These are phyloP conservation scores for Ormyrus pomaceus DNA, from an alignment of 2,888 invertebrate species.

Conservation along the genomic window DNA sequence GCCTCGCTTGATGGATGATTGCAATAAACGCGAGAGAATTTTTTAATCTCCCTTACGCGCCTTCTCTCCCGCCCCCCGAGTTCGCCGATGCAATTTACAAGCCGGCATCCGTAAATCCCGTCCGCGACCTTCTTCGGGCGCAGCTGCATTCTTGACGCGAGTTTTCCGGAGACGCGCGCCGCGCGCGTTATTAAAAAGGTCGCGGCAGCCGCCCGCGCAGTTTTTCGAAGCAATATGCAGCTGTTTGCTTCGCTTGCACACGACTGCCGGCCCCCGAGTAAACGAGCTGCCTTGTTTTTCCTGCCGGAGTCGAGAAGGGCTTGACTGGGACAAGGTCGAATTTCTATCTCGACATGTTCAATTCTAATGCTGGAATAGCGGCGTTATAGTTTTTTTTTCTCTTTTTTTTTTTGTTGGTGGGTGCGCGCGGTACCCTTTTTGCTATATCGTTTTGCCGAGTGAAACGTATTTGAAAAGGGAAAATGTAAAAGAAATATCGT, in stretches of 20 bases:
- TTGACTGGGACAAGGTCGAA: conserved; percentile 7
- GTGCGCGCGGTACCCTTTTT: too few relatives aligned
- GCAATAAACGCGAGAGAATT: conserved; percentile 58
- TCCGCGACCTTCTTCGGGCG: background rate
- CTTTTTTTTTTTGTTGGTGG: too few relatives aligned
- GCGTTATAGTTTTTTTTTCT: conserved; percentile 13
- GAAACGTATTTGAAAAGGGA: too few relatives aligned
- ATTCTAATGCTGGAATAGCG: background rate
- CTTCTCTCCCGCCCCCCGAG: background rate
- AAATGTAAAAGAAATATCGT: too few relatives aligned
- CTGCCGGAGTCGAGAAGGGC: background rate
- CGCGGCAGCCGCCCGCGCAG: conserved; percentile 61
- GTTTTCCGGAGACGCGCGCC: background rate
- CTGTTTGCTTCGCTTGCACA: conserved; percentile 59
- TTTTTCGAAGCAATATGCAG: conserved; percentile 68
- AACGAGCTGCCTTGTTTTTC: background rate
- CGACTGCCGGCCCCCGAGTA: background rate
- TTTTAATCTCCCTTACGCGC: conserved; percentile 18
- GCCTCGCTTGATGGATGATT: conserved; percentile 28
- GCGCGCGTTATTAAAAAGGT: conserved; percentile 70
- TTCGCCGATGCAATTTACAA: conserved; percentile 27
- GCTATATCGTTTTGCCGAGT: too few relatives aligned
- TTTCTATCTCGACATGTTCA: background rate
- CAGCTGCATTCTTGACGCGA: background rate
- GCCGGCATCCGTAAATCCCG: conserved; percentile 17